Evolutionary conservation across 2,113 vertebrate species (phyloP).

Genomic region (Calidris pugnax): DNA sequence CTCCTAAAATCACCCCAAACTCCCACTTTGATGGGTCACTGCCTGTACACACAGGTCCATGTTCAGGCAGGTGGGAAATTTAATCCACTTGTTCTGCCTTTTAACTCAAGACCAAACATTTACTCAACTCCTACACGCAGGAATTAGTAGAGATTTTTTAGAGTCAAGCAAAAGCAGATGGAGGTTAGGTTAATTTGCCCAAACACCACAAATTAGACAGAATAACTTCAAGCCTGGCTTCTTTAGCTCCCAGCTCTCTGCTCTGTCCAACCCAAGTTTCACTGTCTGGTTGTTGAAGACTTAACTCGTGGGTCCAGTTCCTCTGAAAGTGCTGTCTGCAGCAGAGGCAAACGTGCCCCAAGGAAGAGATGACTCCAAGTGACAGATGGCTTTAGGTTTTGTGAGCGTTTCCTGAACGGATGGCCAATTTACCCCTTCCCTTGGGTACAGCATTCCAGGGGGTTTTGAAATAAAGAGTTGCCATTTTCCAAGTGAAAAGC

Average conservation of each 20-base stretch:
- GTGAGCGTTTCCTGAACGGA: not conserved
- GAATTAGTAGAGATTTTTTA: not conserved
- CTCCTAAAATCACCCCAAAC: too few species aligned
- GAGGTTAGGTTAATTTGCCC: not conserved
- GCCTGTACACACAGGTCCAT: accelerated
- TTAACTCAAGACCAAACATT: not conserved
- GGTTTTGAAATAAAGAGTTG: not conserved
- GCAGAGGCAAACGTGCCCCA: not conserved
- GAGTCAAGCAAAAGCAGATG: not conserved
- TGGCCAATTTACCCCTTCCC: not conserved
- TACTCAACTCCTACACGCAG: not conserved
- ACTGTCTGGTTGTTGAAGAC: not conserved
- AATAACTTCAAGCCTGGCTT: not conserved
- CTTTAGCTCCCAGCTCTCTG: not conserved
- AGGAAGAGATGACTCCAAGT: not conserved
- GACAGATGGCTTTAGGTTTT: not conserved
- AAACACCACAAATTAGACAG: not conserved
- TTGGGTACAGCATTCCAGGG: accelerated
- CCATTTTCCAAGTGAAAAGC: not conserved
- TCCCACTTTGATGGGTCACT: accelerated
- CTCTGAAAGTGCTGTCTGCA: conserved; percentile 26
- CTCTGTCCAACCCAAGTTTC: not conserved
- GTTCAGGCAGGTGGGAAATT: not conserved
- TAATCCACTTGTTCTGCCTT: not conserved
- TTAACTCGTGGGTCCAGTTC: not conserved